Evolutionary conservation across 2,888 invertebrate species (phyloP), one percentile per base, ranked within the genome.

Genomic region (Apodemia duryi): DNA sequence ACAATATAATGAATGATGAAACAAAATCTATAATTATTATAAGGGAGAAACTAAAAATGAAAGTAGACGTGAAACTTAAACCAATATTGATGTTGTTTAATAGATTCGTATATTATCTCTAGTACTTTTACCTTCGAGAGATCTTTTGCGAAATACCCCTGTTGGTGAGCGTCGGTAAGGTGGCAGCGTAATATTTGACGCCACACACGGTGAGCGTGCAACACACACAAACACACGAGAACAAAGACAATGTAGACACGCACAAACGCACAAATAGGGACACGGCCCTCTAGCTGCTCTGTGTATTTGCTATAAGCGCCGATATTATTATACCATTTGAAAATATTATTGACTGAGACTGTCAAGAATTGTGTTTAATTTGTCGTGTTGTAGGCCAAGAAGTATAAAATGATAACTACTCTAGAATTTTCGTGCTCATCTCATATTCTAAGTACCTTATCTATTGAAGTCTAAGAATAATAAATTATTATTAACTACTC

Each of bases 81-180:
- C 84, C 86, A 86, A 78, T 80, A 83, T 84, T 80, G 79, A 77
- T 83, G 81, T 83, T 80, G 80, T 83, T 78, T 78, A 81, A 75
- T 75, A 77, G 78, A 82, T 80, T 83, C 82, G 81, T 84, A 83
- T 81, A 86, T 79, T 85, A 86, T 82, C 82, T 85, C 83, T 86
- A 87, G 80, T 83, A 94, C 95, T 95, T 95, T 96, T 96, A 96
- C 96, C 97, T 97, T 96, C 96, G 95, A 96, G 96, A 95, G 96
- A 97, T 96, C 96, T 96, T 96, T 97, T 97, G 96, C 97, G 96
- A 96, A 96, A 97, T 95, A 97, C 96, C 95, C 97, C 96, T 97
- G 92, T 83, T 84, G 91, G 86, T 84, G 88, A 85, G 84, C 90
- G 91, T 85, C 88, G 91, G 85, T 83, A 70, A 87, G 86, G 75